Conservation (phyloP, 1,140 invertebrate genomes). For the Hyles euphorbiae region DNA sequence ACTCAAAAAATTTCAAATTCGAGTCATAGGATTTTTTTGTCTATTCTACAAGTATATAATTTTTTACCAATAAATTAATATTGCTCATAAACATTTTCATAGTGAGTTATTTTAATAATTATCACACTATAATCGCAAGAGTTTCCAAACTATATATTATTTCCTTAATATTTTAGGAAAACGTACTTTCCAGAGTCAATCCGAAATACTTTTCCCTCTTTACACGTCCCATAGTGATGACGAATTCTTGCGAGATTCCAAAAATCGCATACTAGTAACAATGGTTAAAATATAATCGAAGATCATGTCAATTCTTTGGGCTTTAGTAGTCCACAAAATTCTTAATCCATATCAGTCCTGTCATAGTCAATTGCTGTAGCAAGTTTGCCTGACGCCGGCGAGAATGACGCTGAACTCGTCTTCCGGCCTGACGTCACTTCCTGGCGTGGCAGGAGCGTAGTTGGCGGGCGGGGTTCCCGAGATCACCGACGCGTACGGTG, state of each 20-base stretch:
- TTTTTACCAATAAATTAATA: constrained; percentile 2
- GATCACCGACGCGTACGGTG: constrained; percentile 65
- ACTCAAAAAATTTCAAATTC: constrained; percentile 6
- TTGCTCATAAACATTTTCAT: not conserved
- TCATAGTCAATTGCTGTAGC: constrained; percentile 85
- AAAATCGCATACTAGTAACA: no score
- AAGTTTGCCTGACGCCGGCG: constrained; percentile 89
- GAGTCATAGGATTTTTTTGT: constrained; percentile 5
- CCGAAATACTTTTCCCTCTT: no score
- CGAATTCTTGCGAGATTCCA: no score
- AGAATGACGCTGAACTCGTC: constrained; percentile 91
- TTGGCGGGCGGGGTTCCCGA: constrained; percentile 43
- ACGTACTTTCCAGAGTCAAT: no score
- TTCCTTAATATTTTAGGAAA: no score
- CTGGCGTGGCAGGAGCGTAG: constrained; percentile 58
- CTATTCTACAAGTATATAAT: not conserved
- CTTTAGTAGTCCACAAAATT: constrained; percentile 32
- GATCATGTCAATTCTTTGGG: constrained; percentile 51
- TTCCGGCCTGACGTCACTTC: constrained; percentile 79
- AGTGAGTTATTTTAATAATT: constrained; percentile 2
- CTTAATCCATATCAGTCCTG: constrained; percentile 29
- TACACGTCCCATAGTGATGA: no score
- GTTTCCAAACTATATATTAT: not conserved
- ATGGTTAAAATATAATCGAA: constrained; percentile 11
- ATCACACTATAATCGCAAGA: constrained; percentile 4